Evolutionary conservation across 2,113 vertebrate genomes (phyloP).

Genomic region (Bufo gargarizans): DNA sequence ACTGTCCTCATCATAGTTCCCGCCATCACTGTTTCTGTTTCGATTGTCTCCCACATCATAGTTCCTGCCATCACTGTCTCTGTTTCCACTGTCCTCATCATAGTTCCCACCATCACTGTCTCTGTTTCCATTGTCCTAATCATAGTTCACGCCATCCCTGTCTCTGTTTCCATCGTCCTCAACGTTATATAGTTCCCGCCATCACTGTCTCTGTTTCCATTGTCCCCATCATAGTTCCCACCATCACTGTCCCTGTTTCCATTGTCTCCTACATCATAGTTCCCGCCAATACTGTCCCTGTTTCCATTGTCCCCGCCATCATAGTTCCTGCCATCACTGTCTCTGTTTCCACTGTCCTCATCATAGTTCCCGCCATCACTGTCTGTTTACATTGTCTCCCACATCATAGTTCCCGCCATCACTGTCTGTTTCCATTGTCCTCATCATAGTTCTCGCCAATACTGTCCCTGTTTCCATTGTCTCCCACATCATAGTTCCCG

Average conservation of each 20-base stretch:
- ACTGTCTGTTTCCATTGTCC: too few species aligned
- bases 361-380: not conserved
- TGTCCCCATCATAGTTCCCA: not conserved
- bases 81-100: too few species aligned
- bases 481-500: too few species aligned
- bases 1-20: not conserved
- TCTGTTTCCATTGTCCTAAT: not conserved
- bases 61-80: too few species aligned
- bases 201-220: not conserved
- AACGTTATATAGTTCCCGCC: not conserved
- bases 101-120: too few species aligned
- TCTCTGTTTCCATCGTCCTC: not conserved
- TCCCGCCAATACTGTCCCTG: not conserved
- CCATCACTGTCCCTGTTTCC: not conserved
- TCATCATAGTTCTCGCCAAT: too few species aligned
- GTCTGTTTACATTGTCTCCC: not conserved
- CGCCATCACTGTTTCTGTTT: not conserved
- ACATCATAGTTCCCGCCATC: not conserved
- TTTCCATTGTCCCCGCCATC: not conserved
- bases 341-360: not conserved
- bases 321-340: not conserved
- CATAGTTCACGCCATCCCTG: not conserved
- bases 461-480: too few species aligned
- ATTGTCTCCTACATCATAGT: not conserved
- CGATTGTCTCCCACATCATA: too few species aligned